Conservation (phyloP, 2,797 vertebrate genomes). For the Betta splendens region DNA sequence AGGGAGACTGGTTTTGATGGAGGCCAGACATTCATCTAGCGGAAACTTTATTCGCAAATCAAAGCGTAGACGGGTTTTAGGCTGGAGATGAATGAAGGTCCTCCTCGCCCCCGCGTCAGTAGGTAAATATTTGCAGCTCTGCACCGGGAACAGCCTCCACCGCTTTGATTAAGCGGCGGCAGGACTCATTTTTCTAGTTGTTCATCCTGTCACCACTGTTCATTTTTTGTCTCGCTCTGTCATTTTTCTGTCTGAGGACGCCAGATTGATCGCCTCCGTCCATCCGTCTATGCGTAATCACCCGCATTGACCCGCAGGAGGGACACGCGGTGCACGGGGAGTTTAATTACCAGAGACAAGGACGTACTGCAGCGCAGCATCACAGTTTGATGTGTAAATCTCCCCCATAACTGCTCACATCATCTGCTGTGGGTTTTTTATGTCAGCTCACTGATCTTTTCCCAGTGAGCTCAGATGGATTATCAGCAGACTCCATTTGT, state of each 20-base stretch:
- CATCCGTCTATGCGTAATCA: slow-evolving; percentile 36
- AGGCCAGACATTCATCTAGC: slow-evolving; percentile 25
- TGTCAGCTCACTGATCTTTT: slow-evolving; percentile 20
- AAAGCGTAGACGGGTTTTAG: slow-evolving; percentile 1
- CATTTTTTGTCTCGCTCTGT: slow-evolving; percentile 31
- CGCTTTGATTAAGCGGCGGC: background rate
- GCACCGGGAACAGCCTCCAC: background rate
- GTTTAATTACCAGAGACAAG: slow-evolving; percentile 64
- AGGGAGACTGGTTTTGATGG: slow-evolving; percentile 28
- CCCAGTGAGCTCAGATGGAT: slow-evolving; percentile 35
- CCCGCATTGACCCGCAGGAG: slow-evolving; percentile 42
- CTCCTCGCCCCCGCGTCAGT: slow-evolving; percentile 17
- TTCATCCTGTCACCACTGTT: slow-evolving; percentile 8
- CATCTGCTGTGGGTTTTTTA: slow-evolving; percentile 23
- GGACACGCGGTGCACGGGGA: slow-evolving; percentile 24
- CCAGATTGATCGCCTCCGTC: slow-evolving; percentile 53
- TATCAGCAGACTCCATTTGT: slow-evolving; percentile 30
- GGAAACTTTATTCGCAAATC: background rate
- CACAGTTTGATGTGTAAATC: slow-evolving; percentile 46
- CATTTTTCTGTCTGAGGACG: slow-evolving; percentile 39
- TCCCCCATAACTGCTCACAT: slow-evolving; percentile 31
- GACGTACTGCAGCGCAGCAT: slow-evolving; percentile 52
- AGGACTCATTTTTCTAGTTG: slow-evolving; percentile 17
- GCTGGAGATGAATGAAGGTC: no score
- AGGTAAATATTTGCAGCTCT: slow-evolving; percentile 48